Evolutionary conservation across 1,140 invertebrate species (phyloP), one percentile per base, ranked within the genome.

Genomic region (Akabosia matsudoensis): DNA sequence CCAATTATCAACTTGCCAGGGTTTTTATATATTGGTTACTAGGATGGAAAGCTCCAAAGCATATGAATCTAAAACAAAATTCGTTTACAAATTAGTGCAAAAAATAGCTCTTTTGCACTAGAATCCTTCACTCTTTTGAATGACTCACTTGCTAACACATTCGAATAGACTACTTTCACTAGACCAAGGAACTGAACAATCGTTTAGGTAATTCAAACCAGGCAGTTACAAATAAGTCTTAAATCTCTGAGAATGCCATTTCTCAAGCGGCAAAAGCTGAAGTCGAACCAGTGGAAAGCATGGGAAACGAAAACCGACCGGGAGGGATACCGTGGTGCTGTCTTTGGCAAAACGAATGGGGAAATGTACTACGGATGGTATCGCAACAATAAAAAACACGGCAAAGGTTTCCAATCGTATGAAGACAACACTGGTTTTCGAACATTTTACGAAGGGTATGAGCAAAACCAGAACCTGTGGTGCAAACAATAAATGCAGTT

Each of bases 341-440:
- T 77, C 0, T 79, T 78, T 76, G 80, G 77, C 0, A 33, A 24
- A 13, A 45, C 54, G 0, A 74, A 70, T n/a, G 31, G 26, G n/a
- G 73, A 79, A 72, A 80, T 77, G 70, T 88, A 87, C 78, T 84
- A 83, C 51, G 87, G 87, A 24, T 84, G 86, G 80, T 88, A 85
- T 82, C 73, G 80, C 14, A 83, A 86, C 77, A 86, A 87, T 80
- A 84, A 85, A 77, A 87, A 87, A 82, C 85, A 87, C 83, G 86
- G 86, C 16, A 82, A 84, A 75, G 87, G 86, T 56, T 83, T 82
- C 61, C 87, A 87, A 81, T 84, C 85, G 33, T 88, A 87, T 80
- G 85, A 86, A 79, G 85, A 88, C 84, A 31, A 3, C 24, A 31
- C 28, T 22, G 61, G 61, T 10, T 67, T 67, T 34, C 86, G 86